Evolutionary conservation across 2,113 vertebrate genomes (phyloP).

Genomic region (Tinamus guttatus): DNA sequence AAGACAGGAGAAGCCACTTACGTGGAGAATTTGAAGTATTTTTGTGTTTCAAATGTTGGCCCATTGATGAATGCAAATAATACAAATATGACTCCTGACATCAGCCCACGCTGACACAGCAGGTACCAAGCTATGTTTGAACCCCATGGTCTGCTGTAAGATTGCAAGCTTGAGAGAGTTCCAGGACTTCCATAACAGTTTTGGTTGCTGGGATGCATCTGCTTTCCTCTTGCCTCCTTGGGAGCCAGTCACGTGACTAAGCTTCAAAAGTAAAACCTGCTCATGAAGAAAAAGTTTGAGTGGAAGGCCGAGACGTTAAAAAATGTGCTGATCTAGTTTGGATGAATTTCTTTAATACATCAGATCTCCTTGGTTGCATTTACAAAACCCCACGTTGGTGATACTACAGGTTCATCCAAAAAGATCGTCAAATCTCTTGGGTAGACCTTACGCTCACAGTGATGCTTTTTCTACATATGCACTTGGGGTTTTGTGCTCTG

Average conservation of each 20-base stretch:
- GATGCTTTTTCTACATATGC: not conserved
- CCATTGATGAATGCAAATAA: not conserved
- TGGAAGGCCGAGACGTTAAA: not conserved
- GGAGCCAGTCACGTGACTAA: not conserved
- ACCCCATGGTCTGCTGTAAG: not conserved
- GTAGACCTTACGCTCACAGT: not conserved
- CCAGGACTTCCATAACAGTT: not conserved
- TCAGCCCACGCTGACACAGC: rapidly evolving
- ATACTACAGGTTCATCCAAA: not conserved
- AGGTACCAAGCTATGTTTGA: not conserved
- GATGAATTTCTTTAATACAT: not conserved
- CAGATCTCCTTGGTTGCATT: not conserved
- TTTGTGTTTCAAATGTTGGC: not conserved
- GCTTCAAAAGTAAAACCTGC: not conserved
- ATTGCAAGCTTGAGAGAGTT: not conserved
- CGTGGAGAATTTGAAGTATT: not conserved
- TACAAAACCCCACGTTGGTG: not conserved
- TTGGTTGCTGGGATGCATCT: not conserved
- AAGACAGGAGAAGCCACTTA: not conserved
- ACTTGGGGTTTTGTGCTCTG: not conserved
- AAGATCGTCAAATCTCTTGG: not conserved
- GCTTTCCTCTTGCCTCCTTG: not conserved
- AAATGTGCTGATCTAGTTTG: not conserved
- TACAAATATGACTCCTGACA: not conserved
- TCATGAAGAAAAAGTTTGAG: not conserved